A percentile compares a stretch with the other conserved stretches of the same genome.
phyloP scores from a whole-genome alignment of 2,113 vertebrate species.

The Hassar affinis region DNA sequence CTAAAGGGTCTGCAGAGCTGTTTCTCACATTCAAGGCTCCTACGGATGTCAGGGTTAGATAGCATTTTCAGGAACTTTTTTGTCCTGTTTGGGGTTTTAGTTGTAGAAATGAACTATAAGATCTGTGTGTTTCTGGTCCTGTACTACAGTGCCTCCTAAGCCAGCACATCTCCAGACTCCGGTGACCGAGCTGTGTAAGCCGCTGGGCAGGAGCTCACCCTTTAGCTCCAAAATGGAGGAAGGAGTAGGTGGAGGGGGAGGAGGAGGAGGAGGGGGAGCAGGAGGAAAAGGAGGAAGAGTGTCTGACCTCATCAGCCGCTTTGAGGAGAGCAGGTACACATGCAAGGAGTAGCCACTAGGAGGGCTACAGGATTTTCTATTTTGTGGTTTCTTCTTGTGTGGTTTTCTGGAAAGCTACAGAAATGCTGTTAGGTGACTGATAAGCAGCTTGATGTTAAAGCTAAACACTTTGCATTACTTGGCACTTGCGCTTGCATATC shows the following conservation, averaged over 20 bases:
- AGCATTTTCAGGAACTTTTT: not conserved
- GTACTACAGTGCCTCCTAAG: conserved; percentile 89
- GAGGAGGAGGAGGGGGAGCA: conserved; percentile 86
- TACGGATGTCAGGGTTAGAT: not conserved
- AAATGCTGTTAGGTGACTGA: not conserved
- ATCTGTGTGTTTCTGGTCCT: conserved; percentile 47
- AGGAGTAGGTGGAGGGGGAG: conserved; percentile 71
- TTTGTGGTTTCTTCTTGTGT: not conserved
- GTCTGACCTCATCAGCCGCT: conserved; percentile 91
- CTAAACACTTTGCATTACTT: not conserved
- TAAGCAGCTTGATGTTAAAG: not conserved
- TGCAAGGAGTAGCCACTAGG: not conserved
- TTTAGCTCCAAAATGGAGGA: conserved; percentile 81
- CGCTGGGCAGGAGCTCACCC: conserved; percentile 56
- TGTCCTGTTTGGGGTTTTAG: not conserved
- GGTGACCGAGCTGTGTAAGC: conserved; percentile 68
- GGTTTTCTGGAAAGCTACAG: not conserved
- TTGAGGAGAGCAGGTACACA: conserved; percentile 89
- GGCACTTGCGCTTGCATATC: not conserved
- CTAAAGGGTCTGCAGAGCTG: not conserved
- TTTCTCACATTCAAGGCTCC: not conserved
- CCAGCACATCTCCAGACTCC: conserved; percentile 84
- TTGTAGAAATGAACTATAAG: not conserved
- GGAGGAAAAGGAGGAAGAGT: conserved; percentile 85
- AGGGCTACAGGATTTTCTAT: not conserved